Evolutionary conservation across 1,140 invertebrate species (phyloP), one percentile per base, ranked within the genome.

Genomic region (Drosophila prosaltans): DNA sequence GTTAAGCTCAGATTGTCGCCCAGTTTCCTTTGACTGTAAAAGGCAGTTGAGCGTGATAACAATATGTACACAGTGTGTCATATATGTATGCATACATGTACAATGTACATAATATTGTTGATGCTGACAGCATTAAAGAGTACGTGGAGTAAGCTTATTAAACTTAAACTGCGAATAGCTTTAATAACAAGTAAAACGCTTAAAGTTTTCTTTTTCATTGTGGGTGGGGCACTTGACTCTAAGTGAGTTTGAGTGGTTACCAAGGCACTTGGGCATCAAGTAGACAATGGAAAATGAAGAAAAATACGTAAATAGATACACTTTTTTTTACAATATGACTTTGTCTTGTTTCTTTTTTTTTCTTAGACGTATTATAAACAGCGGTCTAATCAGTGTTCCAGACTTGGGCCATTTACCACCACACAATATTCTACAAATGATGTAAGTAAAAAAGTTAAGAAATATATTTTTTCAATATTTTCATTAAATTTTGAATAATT

Each of bases 281-380:
- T 40, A 40, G 9, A 40, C 11, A 1, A 43, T n/a, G n/a, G 1
- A 3, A n/a, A 16, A 36, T 36, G 1, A 16, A n/a, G 41, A 43
- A 43, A 43, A 1, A 32, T 39, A 16, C 24, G 11, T 39, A 71
- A 60, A 71, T 21, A 60, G 21, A 16, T 41, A 4, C 21, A 7
- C 2, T 21, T 26, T 36, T n/a, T 43, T 43, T 6, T 48, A 8
- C 24, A 9, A 10, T 26, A 7, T 3, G 6, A 36, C 32, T 6
- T 36, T 36, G 6, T 36, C 8, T 9, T 24, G 24, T 9, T 60
- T 16, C 16, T 16, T 36, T 32, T 51, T 26, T 58, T 4, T 1
- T 9, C n/a, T 7, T 91, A 95, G 94, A 74, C 88, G 93, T 51
- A 94, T 95, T 8, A 93, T 94, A 28, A 93, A 94, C 40, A 94